These are phyloP conservation scores for Brachycybe producta DNA, from an alignment of 2,888 invertebrate species.

Conservation along the genomic window DNA sequence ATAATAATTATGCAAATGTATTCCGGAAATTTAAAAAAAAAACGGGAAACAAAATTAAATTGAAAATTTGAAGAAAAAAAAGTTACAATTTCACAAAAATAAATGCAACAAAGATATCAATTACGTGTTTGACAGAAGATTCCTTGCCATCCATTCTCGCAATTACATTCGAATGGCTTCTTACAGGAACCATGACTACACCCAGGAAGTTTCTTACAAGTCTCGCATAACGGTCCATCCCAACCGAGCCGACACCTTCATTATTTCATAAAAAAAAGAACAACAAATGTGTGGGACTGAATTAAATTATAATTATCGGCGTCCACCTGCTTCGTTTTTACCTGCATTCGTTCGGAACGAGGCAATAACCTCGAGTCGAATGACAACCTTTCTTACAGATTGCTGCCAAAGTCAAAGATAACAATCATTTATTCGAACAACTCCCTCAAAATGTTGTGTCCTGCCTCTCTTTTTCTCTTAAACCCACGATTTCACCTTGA, in stretches of 20 bases:
- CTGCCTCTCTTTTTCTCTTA: neutral
- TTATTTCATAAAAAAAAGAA: conserved; percentile 7
- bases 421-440: too few relatives aligned
- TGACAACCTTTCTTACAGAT: conserved; percentile 17
- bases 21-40: too few relatives aligned
- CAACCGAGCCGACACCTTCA: conserved; percentile 74
- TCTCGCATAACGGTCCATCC: conserved; percentile 70
- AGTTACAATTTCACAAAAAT: too few relatives aligned
- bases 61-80: too few relatives aligned
- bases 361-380: conserved; percentile 63
- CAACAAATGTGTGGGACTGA: neutral
- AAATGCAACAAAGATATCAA: too few relatives aligned
- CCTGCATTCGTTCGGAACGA: conserved; percentile 69
- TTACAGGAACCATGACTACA: conserved; percentile 82
- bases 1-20: too few relatives aligned
- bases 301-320: neutral
- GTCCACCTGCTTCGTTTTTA: conserved; percentile 29
- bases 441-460: too few relatives aligned
- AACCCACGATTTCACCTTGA: neutral
- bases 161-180: conserved; percentile 80
- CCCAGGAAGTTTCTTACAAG: conserved; percentile 77
- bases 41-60: too few relatives aligned
- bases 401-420: conserved; percentile 16
- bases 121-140: conserved; percentile 56
- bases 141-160: conserved; percentile 81